These are phyloP conservation scores for Meloe dianella DNA, from an alignment of 2,888 invertebrate genomes.

Conservation along the genomic window DNA sequence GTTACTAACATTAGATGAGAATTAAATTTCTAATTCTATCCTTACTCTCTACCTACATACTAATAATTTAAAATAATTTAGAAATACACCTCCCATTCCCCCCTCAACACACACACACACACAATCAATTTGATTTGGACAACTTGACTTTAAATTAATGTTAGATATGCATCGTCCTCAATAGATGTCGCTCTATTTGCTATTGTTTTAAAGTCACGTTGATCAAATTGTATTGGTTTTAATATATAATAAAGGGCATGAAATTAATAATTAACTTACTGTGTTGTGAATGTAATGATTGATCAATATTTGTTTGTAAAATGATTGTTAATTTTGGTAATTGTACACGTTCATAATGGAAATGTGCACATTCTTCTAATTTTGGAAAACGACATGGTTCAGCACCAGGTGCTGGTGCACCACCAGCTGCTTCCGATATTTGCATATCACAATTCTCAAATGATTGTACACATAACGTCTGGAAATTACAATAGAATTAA, in stretches of 20 bases:
- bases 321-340: conserved; percentile 74
- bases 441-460: conserved; percentile 51
- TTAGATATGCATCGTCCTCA: no score
- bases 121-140: neutral
- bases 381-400: conserved; percentile 76
- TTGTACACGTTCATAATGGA: conserved; percentile 95
- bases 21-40: no score
- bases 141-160: no score
- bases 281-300: conserved; percentile 60
- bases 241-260: no score
- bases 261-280: no score
- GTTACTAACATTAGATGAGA: no score
- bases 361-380: conserved; percentile 96
- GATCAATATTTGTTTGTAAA: conserved; percentile 61
- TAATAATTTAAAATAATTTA: no score
- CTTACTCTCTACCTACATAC: no score
- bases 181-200: no score
- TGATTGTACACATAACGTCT: conserved; percentile 59
- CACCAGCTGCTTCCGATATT: conserved; percentile 55
- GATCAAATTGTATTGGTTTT: no score
- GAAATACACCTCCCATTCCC: no score
- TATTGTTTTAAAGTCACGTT: neutral
- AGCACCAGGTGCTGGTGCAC: conserved; percentile 48
- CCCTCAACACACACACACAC: no score
- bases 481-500: conserved; percentile 25